Base-by-base conservation (phyloP, 1,140 invertebrate species). In the Neuroterus valhalla region DNA sequence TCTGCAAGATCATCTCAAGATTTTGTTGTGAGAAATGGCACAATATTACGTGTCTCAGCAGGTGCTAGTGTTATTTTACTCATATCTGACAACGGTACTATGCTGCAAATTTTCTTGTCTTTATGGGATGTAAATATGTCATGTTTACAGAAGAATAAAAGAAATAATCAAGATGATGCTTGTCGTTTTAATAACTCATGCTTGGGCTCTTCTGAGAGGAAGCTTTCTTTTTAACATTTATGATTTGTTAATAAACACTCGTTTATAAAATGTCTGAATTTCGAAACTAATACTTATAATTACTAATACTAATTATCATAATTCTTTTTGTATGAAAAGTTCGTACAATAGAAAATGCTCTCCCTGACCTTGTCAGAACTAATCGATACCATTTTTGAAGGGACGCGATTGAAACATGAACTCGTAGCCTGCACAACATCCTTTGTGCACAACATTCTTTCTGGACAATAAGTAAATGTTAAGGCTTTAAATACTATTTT, bases 11-110 rank as follows among this genome's bases (percentile, higher is more conserved):
- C 44, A 71, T 71, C 42, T 71, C 6, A 17, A 62, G 52, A 45
- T 62, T 71, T 55, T 55, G 52, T 15, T 15, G 15, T 71, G 70
- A 71, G 21, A 71, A 71, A 71, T 71, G 52, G 50, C 43, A 38
- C 44, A 45, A 38, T 38, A 71, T 42, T 21, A 62, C 70, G 52
- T 66, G 52, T 48, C 26, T 17, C 50, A 45, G 52, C 70, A 71
- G 70, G 52, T 71, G 70, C 15, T 66, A 38, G 55, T 71, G 45
- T 46, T 46, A 55, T 66, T 71, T 71, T 48, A 31, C 55, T 62
- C 14, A 31, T 62, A 62, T 62, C 55, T 62, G 23, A 5, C 14
- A 31, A 62, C 14, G 23, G 23, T 31, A 62, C 55, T 0, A 26
- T 15, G 21, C 52, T 10, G 19, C 23, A 62, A 62, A 62, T 31